Evolutionary conservation across 2,113 vertebrate genomes (phyloP), one percentile per base, ranked within the genome.

Genomic region (Theristicus caerulescens): DNA sequence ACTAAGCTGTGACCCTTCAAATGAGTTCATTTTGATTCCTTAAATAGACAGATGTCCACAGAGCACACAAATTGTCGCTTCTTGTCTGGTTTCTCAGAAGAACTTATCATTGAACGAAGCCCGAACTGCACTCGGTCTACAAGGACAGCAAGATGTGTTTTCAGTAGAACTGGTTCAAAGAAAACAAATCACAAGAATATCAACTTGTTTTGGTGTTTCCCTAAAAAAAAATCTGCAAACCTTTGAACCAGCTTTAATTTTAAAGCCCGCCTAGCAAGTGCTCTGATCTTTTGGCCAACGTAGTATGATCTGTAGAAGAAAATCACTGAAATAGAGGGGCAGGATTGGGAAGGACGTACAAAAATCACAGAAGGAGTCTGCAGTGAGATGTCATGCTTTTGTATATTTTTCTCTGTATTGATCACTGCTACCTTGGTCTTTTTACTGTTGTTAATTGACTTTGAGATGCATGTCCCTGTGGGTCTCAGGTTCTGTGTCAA

Each of bases 1-100:
- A 61, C 49, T 13, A 31, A 82, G 52, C 84, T 87, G 77, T 94
- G 94, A 95, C 77, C 91, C 81, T 91, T 77, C 81, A 85, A 84
- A 92, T 72, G 91, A 86, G 88, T 96, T 94, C 80, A 3, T 86
- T 93, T 57, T 21, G 40, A 9, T 81, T 84, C 95, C 36, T 94
- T 74, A 61, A 89, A 61, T 36, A 94, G 88, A n/a, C 77, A 83
- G 66, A 40, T 83, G 89, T 86, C 86, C 78, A 25, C 51, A 91
- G 62, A 79, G 61, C 11, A 65, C 69, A 49, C 19, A 58, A 17
- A 40, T 80, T 85, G 89, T 59, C 66, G 79, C 81, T 16, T 78
- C 82, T 69, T 31, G 26, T 17, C 59, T 36, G 49, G 13, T 61
- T 89, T 92, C 62, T 82, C 73, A 51, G 72, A 77, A 86, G 27